Evolutionary conservation across 1,140 invertebrate genomes (phyloP).

Genomic region (Cataglyphis hispanica): DNA sequence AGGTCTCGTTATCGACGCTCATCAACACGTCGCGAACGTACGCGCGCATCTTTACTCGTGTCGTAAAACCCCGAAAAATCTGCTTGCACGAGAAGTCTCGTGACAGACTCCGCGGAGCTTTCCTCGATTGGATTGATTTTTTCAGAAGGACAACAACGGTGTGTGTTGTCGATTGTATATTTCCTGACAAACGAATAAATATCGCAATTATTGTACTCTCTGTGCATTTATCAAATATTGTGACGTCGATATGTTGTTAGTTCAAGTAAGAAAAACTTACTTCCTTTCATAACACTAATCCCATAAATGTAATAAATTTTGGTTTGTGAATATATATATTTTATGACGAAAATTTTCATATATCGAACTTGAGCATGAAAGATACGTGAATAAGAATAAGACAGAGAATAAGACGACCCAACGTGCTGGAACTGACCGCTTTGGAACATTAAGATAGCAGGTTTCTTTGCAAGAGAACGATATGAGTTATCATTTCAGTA

Average conservation of each 20-base stretch:
- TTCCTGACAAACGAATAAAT: conserved; percentile 11
- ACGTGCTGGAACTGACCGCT: neutral
- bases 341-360: neutral
- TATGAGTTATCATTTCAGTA: neutral
- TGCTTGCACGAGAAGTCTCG: neutral
- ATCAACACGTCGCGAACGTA: conserved; percentile 27
- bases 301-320: neutral
- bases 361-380: neutral
- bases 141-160: neutral
- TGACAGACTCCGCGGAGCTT: neutral
- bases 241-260: neutral
- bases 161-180: neutral
- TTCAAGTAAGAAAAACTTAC: neutral
- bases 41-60: neutral
- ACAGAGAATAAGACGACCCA: neutral
- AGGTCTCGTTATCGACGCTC: conserved; percentile 17
- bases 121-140: neutral
- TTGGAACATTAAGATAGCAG: neutral
- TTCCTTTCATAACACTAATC: neutral
- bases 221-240: neutral
- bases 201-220: neutral
- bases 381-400: neutral
- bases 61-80: conserved; percentile 18
- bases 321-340: neutral
- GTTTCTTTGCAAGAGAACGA: neutral